Base-by-base conservation (phyloP, 2,113 vertebrate species). In the Tyrannus savana region DNA sequence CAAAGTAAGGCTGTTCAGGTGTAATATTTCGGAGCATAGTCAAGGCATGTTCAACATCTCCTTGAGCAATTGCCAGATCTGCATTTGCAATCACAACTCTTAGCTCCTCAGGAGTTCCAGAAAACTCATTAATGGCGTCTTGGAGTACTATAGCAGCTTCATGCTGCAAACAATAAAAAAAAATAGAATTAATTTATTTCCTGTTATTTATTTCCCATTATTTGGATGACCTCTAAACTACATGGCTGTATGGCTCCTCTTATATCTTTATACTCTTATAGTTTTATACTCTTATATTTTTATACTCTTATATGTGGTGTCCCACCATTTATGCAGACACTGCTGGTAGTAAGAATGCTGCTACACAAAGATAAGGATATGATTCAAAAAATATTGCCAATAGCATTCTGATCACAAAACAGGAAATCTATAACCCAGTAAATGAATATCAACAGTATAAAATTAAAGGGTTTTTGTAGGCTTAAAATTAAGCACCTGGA, bases 91-190 rank as follows among this genome's bases (percentile, higher is more conserved):
- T 99, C 66, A 99, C 98, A 64, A 99, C 98, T 39, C 99, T 98
- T 3, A 99, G 77, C 56, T 99, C 99, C 97, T 99, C 99, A 3
- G 98, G 96, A 5, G 99, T 99, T 85, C 99, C 99, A 7, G 99
- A 98, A 97, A 99, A 99, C 97, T 99, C 99, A 87, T 98, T 99
- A 95, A 99, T 99, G 71, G 99, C 99, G 3, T 99, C 99, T 96
- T 99, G 99, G 97, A 99, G 99, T 91, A 99, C 97, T 97, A 99
- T 99, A 93, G 99, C 98, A 73, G 99, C 99, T 96, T 99, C 99
- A 28, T 99, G 99, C 99, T 99, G 52, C 79, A 97, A 94, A 96
- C 53, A 71, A 96, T 50, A 83, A 91, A 97, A 80, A 39, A 39
- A 8, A 76, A n/a, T 0, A 72, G 11, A 82, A 75, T 63, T 68